These are phyloP conservation scores for Gorsachius magnificus DNA, from an alignment of 2,797 vertebrate genomes.

Conservation along the genomic window DNA sequence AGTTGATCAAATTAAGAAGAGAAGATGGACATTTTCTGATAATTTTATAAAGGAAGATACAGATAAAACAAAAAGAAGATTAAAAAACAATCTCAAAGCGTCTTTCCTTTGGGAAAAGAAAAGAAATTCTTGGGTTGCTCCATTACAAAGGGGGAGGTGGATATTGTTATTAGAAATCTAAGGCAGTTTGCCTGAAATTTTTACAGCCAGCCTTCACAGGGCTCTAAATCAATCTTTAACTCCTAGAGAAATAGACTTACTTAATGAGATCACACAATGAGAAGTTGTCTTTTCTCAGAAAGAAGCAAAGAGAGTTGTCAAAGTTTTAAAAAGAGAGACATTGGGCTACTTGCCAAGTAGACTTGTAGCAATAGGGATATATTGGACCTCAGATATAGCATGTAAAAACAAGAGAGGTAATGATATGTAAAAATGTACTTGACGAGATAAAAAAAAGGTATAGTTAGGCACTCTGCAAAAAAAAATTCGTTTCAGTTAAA, in stretches of 20 bases:
- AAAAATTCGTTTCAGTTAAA: background rate
- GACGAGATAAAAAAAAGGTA: background rate
- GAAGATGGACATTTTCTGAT: background rate
- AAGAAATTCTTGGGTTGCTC: background rate
- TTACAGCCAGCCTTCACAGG: background rate
- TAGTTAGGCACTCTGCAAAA: background rate
- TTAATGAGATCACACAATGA: background rate
- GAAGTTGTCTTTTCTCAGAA: background rate
- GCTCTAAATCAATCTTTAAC: background rate
- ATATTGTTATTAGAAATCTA: background rate
- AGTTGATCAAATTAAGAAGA: background rate
- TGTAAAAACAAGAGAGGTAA: background rate
- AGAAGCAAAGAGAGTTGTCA: background rate
- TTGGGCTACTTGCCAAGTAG: background rate
- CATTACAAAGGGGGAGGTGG: background rate
- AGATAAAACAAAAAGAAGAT: background rate
- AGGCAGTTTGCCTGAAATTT: background rate
- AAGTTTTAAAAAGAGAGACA: background rate
- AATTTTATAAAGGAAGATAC: background rate
- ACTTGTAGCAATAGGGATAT: background rate
- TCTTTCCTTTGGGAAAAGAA: background rate
- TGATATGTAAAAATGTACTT: background rate
- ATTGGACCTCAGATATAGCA: background rate
- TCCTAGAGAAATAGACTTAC: background rate
- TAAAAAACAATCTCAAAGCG: background rate